Base-by-base conservation (phyloP, 1,140 invertebrate species). In the Littorina saxatilis region DNA sequence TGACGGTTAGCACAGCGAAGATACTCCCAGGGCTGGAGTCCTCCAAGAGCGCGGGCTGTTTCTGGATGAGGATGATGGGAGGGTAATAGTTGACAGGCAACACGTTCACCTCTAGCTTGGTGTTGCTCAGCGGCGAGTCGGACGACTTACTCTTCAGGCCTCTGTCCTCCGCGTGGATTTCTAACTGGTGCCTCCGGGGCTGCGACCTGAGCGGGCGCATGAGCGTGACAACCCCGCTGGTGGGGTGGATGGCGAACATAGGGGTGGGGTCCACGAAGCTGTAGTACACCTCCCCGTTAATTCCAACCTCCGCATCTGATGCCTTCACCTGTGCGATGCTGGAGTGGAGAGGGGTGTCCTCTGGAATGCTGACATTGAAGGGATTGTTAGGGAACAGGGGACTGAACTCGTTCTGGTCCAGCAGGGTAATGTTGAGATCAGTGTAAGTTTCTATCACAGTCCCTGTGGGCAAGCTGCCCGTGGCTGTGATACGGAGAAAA, bases 271-370 rank as follows among this genome's bases (percentile, higher is more conserved):
- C 94, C n/a, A 94, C 93, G 85, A 99, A 96, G 91, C 96, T 98
- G 91, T 99, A 99, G 92, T 99, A 99, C 85, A 99, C 97, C 93
- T 99, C 97, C 2, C 97, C 97, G 91, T 99, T 99, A 72, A 96
- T 94, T 0, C 98, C 98, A 17, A 98, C 93, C 92, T 99, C 98
- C 11, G 98, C 97, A 93, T 99, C 98, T 88, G 97, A 97, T 0
- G 98, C 98, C 20, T 94, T 94, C 3, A 94, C 93, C 81, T 90
- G 86, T 2, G 91, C 87, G 43, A 95, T 91, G 73, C 89, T 93
- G 32, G 83, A 94, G 92, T 98, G 96, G 72, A 98, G 91, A 4
- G 96, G 95, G 70, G 95, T 95, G 90, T 99, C 97, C 92, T 99
- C 98, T 23, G 95, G 94, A n/a, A 99, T 95, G n/a, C 94, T 95